A percentile compares a stretch with the other conserved stretches of the same genome.
phyloP scores from a whole-genome alignment of 35 echinoderm and acorn worm species.

The Lytechinus variegatus region DNA sequence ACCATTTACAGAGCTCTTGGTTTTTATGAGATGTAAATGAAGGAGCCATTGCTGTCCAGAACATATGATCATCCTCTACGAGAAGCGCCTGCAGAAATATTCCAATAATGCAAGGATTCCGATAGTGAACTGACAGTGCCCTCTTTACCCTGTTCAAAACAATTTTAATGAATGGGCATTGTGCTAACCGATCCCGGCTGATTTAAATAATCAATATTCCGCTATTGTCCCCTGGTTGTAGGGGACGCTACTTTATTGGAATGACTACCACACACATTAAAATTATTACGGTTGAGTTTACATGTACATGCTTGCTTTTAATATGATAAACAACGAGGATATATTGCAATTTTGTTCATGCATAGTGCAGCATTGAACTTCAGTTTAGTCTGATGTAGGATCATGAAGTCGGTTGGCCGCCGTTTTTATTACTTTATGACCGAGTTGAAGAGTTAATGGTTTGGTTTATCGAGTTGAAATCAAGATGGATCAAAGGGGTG shows the following conservation, averaged over 20 bases:
- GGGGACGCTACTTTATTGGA: constrained; percentile 29
- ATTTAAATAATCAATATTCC: constrained; percentile 52
- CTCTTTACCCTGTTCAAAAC: neutral
- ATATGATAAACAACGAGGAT: neutral
- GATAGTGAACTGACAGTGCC: neutral
- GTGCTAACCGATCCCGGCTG: neutral
- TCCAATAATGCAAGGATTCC: neutral
- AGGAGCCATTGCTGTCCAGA: neutral
- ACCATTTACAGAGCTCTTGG: neutral
- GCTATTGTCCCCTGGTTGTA: neutral
- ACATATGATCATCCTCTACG: neutral
- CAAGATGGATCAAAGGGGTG: constrained; percentile 10
- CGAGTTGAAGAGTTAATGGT: neutral
- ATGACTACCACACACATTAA: neutral
- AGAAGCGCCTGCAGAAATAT: neutral
- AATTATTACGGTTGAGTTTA: neutral
- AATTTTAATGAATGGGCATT: constrained; percentile 18
- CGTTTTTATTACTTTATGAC: neutral
- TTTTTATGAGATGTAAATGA: neutral
- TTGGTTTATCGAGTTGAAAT: neutral
- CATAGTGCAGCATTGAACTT: constrained; percentile 8
- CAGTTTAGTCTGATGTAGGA: neutral
- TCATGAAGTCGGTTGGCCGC: neutral
- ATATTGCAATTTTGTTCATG: neutral
- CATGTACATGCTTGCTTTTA: neutral